Evolutionary conservation across 2,888 invertebrate species (phyloP).

Genomic region (Drosophila paramelanica): DNA sequence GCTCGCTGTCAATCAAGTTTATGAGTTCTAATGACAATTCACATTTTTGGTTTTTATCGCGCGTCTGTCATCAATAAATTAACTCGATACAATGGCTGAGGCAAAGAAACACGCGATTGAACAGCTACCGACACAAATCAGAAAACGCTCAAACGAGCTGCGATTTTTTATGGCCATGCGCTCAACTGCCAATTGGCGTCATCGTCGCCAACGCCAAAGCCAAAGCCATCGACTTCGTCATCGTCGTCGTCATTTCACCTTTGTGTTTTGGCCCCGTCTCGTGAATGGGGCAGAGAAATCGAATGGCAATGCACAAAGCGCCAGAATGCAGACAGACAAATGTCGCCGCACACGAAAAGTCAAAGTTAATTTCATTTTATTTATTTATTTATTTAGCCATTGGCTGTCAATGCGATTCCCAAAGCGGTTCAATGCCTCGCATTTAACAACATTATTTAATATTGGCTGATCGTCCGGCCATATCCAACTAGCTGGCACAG

Average conservation of each 20-base stretch:
- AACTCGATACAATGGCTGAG: slow-evolving; percentile 78
- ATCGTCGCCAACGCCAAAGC: slow-evolving; percentile 20
- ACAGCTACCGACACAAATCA: slow-evolving; percentile 61
- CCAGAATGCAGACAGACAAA: slow-evolving; percentile 51
- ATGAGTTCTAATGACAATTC: slow-evolving; percentile 83
- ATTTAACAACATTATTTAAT: slow-evolving; percentile 80
- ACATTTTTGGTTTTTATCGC: slow-evolving; percentile 81
- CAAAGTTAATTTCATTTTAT: slow-evolving; percentile 74
- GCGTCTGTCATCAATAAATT: slow-evolving; percentile 83
- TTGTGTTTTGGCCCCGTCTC: slow-evolving; percentile 57
- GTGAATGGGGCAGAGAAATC: slow-evolving; percentile 25
- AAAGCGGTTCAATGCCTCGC: slow-evolving; percentile 66
- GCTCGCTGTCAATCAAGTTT: slow-evolving; percentile 67
- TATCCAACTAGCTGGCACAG: slow-evolving; percentile 15
- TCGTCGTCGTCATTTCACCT: slow-evolving; percentile 70
- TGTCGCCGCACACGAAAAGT: slow-evolving; percentile 62
- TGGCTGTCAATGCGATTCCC: slow-evolving; percentile 45
- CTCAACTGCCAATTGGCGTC: slow-evolving; percentile 52
- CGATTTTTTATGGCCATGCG: slow-evolving; percentile 73
- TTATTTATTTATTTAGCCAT: slow-evolving; percentile 74
- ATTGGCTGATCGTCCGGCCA: slow-evolving; percentile 66
- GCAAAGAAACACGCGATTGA: slow-evolving; percentile 72
- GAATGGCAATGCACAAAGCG: slow-evolving; percentile 63
- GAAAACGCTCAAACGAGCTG: slow-evolving; percentile 78
- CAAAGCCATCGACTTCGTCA: slow-evolving; percentile 21